Conservation (phyloP, 1,140 invertebrate genomes). For the Nautilus pompilius region DNA sequence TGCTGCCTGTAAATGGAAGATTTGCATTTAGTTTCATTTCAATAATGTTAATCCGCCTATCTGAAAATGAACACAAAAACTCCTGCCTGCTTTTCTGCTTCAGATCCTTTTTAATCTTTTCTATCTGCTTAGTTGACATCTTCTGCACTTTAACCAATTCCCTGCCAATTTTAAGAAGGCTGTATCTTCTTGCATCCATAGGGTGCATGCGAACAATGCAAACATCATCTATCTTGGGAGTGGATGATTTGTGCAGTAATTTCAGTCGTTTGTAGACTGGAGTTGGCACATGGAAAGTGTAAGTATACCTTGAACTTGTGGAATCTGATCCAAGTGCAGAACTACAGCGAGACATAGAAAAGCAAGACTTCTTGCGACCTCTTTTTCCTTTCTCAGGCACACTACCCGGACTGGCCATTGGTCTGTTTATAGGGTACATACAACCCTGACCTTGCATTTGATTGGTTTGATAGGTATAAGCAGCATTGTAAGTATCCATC, state of each 20-base stretch:
- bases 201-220: constrained; percentile 46
- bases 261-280: constrained; percentile 43
- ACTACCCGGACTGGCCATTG: not conserved
- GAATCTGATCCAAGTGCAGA: not conserved
- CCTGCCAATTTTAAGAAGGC: constrained; percentile 45
- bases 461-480: not conserved
- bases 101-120: constrained; percentile 6
- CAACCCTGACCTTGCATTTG: too few species aligned
- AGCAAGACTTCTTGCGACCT: constrained; percentile 6
- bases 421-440: not conserved
- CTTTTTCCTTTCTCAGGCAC: constrained; percentile 7
- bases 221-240: constrained; percentile 9
- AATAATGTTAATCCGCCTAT: too few species aligned
- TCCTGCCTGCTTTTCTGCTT: too few species aligned
- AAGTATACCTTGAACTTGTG: constrained; percentile 30
- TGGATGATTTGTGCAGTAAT: constrained; percentile 14
- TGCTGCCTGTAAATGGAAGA: too few species aligned
- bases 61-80: too few species aligned
- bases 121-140: constrained; percentile 21
- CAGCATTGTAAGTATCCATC: not conserved
- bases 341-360: not conserved
- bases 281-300: constrained; percentile 43
- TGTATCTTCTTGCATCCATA: constrained; percentile 47
- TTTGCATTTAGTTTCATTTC: too few species aligned
- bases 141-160: constrained; percentile 37